Percentiles rank a stretch among this genome's conserved stretches.
These are phyloP conservation scores for Sogatella furcifera DNA, from an alignment of 1,140 invertebrate genomes.

Conservation along the genomic window DNA sequence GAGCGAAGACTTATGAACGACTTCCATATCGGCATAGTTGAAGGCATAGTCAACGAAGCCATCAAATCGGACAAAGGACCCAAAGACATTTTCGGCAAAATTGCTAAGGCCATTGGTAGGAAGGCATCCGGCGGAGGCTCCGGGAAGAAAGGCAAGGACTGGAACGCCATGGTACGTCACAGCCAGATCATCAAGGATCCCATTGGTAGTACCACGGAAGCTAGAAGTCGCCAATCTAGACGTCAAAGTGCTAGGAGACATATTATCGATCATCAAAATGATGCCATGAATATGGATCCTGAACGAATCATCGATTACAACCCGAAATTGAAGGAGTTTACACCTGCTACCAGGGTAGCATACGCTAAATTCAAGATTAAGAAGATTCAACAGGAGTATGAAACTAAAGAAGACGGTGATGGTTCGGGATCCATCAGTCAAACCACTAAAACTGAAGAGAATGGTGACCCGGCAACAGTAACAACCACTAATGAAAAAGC, in stretches of 20 bases:
- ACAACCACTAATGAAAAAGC: constrained; percentile 18
- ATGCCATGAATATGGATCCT: constrained; percentile 48
- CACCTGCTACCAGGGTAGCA: constrained; percentile 62
- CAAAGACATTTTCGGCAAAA: constrained; percentile 68
- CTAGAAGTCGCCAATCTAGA: constrained; percentile 40
- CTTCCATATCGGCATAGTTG: constrained; percentile 79
- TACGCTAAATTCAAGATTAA: constrained; percentile 77
- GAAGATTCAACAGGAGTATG: constrained; percentile 45
- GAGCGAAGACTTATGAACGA: constrained; percentile 76
- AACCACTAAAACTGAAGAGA: background rate
- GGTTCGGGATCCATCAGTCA: constrained; percentile 7
- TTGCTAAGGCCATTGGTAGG: constrained; percentile 61
- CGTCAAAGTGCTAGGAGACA: constrained; percentile 56
- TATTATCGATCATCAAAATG: constrained; percentile 46
- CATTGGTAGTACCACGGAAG: constrained; percentile 61
- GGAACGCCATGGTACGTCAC: constrained; percentile 68
- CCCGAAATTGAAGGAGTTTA: constrained; percentile 59
- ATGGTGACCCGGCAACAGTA: background rate
- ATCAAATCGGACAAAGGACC: constrained; percentile 50
- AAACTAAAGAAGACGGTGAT: constrained; percentile 25
- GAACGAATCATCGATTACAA: constrained; percentile 65
- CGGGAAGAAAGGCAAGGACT: constrained; percentile 70
- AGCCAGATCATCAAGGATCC: constrained; percentile 56
- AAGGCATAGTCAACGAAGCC: constrained; percentile 64
- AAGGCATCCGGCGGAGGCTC: constrained; percentile 39